Percentiles rank a stretch among this genome's conserved stretches.
Evolutionary conservation across 1,140 invertebrate species (phyloP).

Genomic region (Drosophila seguyi): DNA sequence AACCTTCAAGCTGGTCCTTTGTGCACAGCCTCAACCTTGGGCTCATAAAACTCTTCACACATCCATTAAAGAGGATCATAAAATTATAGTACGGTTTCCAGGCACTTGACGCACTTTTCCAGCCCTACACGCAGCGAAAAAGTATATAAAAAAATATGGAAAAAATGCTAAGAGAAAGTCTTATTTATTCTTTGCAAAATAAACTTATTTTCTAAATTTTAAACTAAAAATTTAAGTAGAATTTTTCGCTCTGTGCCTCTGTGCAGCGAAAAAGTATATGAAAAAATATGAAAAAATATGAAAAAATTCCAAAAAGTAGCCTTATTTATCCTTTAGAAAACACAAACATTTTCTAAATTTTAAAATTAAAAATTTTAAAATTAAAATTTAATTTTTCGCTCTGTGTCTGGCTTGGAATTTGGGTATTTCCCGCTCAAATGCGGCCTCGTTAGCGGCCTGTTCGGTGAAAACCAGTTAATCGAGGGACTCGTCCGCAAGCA

Average conservation of each 20-base stretch:
- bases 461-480: constrained; percentile 65
- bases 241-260: neutral
- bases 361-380: no score
- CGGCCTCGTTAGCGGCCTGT: constrained; percentile 49
- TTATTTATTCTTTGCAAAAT: neutral
- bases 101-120: constrained; percentile 36
- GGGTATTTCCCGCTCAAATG: no score
- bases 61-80: constrained; percentile 39
- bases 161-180: fast-evolving
- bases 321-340: no score
- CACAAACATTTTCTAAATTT: no score
- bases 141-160: fast-evolving
- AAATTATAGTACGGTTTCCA: constrained; percentile 52
- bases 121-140: neutral
- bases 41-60: constrained; percentile 19
- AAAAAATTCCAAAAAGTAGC: no score
- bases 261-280: no score
- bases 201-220: neutral
- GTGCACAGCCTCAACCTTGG: neutral
- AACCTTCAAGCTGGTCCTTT: neutral
- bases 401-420: no score
- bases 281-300: no score
- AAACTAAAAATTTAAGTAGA: neutral
- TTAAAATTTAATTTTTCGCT: no score
- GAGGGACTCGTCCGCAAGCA: constrained; percentile 27